A percentile compares a stretch with the other conserved stretches of the same genome.
phyloP scores from a whole-genome alignment of 2,888 invertebrate species.

The Drosophila fungiperda region DNA sequence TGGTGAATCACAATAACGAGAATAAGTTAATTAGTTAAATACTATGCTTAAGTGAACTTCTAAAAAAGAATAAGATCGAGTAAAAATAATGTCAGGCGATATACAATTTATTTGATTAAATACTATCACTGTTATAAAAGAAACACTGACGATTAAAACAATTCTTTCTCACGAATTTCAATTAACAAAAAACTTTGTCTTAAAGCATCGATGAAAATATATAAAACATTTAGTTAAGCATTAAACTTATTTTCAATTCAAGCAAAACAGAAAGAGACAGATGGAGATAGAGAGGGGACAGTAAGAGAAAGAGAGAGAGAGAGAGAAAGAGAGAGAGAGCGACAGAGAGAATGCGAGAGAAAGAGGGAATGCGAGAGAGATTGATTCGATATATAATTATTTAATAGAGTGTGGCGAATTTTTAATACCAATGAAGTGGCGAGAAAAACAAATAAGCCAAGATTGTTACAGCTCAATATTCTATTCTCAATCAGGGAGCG shows the following conservation, averaged over 20 bases:
- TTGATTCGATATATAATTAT: constrained; percentile 38
- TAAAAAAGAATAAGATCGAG: neutral
- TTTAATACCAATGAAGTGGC: constrained; percentile 23
- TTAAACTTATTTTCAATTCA: neutral
- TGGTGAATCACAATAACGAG: neutral
- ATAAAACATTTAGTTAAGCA: neutral
- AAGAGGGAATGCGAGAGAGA: neutral
- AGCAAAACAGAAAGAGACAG: neutral
- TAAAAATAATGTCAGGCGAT: neutral
- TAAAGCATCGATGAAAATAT: neutral
- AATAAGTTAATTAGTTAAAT: neutral
- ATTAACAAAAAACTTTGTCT: constrained; percentile 7
- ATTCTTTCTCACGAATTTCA: neutral
- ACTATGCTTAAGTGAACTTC: neutral
- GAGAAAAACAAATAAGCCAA: constrained; percentile 20
- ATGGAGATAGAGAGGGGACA: neutral
- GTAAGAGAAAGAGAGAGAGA: too few species aligned
- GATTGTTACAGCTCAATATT: constrained; percentile 19
- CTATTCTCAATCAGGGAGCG: constrained; percentile 48
- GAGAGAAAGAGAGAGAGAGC: neutral
- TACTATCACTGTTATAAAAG: neutral
- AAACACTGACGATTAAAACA: neutral
- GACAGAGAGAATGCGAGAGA: neutral
- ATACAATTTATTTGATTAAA: neutral
- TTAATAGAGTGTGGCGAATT: constrained; percentile 44